Conservation (phyloP, 2,797 vertebrate species). For the Liparis tanakae region DNA sequence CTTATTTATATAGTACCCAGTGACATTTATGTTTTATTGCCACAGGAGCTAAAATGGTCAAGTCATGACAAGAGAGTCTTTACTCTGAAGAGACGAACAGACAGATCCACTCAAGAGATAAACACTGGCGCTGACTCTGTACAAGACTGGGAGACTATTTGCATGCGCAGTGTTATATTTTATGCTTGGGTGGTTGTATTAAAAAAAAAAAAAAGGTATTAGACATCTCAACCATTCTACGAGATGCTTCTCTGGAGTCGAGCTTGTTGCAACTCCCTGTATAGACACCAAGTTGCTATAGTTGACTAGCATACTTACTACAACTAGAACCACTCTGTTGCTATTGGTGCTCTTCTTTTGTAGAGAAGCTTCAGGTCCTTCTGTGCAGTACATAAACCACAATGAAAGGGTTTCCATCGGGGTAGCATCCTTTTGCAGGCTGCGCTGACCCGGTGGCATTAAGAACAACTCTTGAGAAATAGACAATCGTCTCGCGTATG, state of each 20-base stretch:
- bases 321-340: neutral
- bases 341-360: neutral
- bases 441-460: neutral
- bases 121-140: constrained; percentile 29
- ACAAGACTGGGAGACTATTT: constrained; percentile 19
- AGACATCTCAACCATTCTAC: neutral
- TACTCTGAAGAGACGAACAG: constrained; percentile 36
- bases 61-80: constrained; percentile 37
- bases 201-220: neutral
- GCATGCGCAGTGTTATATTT: neutral
- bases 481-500: neutral
- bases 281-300: neutral
- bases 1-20: constrained; percentile 16
- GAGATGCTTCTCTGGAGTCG: neutral
- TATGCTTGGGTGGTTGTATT: constrained; percentile 24
- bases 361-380: neutral
- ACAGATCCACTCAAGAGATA: constrained; percentile 42
- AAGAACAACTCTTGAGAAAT: neutral
- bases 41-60: constrained; percentile 42
- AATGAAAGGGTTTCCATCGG: neutral
- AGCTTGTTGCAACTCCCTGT: neutral
- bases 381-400: neutral
- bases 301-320: neutral
- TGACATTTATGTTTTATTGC: constrained; percentile 35
- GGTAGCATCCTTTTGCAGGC: neutral